Percentiles rank a stretch among this genome's conserved stretches.
These are phyloP conservation scores for Parotocinclus haroldoi DNA, from an alignment of 2,797 vertebrate genomes.

Conservation along the genomic window DNA sequence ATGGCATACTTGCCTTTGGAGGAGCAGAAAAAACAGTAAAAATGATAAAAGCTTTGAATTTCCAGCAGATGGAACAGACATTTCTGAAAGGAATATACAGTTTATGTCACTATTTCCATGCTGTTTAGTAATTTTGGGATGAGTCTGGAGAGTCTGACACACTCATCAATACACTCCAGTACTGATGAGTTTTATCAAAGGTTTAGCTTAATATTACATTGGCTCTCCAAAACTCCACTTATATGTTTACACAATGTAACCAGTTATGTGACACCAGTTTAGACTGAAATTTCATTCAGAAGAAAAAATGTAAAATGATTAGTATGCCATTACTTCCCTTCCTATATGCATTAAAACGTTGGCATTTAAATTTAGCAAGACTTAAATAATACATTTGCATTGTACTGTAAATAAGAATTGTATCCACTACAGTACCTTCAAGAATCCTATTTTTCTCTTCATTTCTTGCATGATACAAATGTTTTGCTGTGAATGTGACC, in stretches of 20 bases:
- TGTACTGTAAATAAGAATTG: neutral
- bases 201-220: too few relatives aligned
- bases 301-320: too few relatives aligned
- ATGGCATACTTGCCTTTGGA: constrained; percentile 95
- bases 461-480: constrained; percentile 26
- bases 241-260: too few relatives aligned
- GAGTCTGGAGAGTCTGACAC: constrained; percentile 13
- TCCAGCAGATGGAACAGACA: constrained; percentile 6
- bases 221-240: too few relatives aligned
- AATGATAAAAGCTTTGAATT: neutral
- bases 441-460: constrained; percentile 14
- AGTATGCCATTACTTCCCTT: too few relatives aligned
- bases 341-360: too few relatives aligned
- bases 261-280: too few relatives aligned
- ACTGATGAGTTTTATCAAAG: too few relatives aligned
- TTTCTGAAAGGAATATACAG: constrained; percentile 4
- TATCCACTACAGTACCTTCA: constrained; percentile 14
- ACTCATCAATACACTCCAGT: neutral
- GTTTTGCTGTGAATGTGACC: constrained; percentile 24
- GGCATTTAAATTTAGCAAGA: too few relatives aligned
- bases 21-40: constrained; percentile 28
- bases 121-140: constrained; percentile 28
- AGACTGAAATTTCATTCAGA: too few relatives aligned
- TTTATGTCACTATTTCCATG: constrained; percentile 12
- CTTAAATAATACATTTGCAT: neutral